These are phyloP conservation scores for Notoglanidium macrostoma DNA, from an alignment of 2,797 vertebrate genomes.

Conservation along the genomic window DNA sequence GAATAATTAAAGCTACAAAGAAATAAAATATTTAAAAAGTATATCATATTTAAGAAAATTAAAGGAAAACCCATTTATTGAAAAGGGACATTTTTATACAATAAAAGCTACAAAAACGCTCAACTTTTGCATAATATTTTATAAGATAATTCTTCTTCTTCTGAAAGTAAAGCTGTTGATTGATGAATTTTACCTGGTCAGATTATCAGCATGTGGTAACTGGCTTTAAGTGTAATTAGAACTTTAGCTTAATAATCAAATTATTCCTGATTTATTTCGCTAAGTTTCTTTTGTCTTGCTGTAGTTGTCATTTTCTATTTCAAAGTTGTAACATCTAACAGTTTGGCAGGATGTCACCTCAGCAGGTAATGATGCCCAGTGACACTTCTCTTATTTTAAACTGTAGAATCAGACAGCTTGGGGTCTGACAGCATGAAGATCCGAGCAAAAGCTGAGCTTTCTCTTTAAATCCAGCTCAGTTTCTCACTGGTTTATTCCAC, in stretches of 20 bases:
- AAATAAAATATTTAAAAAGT: too few relatives aligned
- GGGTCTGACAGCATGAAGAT: background rate
- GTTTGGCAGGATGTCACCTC: background rate
- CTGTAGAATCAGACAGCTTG: constrained; percentile 2
- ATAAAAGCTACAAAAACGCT: too few relatives aligned
- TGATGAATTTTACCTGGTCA: too few relatives aligned
- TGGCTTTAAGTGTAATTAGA: too few relatives aligned
- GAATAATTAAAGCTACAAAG: too few relatives aligned
- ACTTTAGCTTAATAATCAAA: background rate
- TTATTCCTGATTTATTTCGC: background rate
- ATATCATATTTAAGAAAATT: too few relatives aligned
- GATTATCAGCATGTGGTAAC: too few relatives aligned
- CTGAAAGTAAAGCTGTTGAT: too few relatives aligned
- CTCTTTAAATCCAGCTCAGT: background rate
- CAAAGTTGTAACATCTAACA: background rate
- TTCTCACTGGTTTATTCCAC: background rate
- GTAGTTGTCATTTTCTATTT: background rate
- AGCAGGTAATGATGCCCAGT: background rate
- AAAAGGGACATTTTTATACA: too few relatives aligned
- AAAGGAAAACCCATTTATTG: too few relatives aligned
- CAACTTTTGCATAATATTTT: too few relatives aligned
- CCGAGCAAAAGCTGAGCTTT: background rate
- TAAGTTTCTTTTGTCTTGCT: background rate
- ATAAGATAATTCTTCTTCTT: too few relatives aligned
- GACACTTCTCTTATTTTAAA: constrained; percentile 2